Conservation (phyloP, 2,888 invertebrate genomes). For the Noctua janthe region DNA sequence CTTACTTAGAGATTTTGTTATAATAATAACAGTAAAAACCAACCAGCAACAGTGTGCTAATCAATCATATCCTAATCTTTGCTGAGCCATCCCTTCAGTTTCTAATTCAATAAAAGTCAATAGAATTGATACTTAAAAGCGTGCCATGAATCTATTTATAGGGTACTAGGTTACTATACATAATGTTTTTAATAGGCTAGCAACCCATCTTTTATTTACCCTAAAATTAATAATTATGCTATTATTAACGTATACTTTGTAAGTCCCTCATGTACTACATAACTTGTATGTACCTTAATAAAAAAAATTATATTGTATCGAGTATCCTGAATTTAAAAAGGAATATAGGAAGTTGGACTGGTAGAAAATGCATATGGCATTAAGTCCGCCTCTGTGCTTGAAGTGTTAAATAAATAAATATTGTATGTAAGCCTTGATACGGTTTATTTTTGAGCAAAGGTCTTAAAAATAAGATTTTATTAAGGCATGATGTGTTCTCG, state of each 20-base stretch:
- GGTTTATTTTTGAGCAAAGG: too few relatives aligned
- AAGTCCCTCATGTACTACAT: too few relatives aligned
- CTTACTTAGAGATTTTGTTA: neutral
- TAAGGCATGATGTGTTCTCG: neutral
- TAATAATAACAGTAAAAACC: neutral
- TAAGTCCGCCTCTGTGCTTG: too few relatives aligned
- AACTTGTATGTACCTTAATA: too few relatives aligned
- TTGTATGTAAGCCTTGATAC: neutral
- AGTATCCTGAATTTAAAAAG: neutral
- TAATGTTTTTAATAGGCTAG: slow-evolving; percentile 7
- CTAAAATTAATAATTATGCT: neutral
- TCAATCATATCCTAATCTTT: slow-evolving; percentile 46
- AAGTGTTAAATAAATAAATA: neutral
- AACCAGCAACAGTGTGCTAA: slow-evolving; percentile 48
- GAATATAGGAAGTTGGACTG: too few relatives aligned
- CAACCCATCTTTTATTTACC: neutral
- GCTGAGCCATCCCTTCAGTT: slow-evolving; percentile 18
- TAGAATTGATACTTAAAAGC: slow-evolving; percentile 16
- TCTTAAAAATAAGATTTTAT: neutral
- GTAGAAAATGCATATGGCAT: too few relatives aligned
- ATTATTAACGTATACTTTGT: too few relatives aligned
- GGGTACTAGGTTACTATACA: slow-evolving; percentile 13
- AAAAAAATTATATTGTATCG: too few relatives aligned
- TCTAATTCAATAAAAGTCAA: slow-evolving; percentile 24
- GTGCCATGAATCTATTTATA: slow-evolving; percentile 2